Conservation (phyloP, 1,140 invertebrate species). For the Harlomillsia oculata region DNA sequence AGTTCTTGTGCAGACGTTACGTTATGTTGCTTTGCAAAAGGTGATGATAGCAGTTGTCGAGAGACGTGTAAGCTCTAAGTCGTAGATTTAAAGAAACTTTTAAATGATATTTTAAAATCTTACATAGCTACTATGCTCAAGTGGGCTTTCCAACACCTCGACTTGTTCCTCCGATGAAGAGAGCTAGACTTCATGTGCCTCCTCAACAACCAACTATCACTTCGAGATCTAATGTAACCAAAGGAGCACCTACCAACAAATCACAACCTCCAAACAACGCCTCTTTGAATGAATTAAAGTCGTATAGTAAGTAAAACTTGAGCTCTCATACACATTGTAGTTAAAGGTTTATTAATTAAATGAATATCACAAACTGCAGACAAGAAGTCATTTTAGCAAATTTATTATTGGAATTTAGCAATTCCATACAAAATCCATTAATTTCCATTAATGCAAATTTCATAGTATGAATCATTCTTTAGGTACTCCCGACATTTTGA, state of each 20-base stretch:
- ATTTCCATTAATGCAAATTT: neutral
- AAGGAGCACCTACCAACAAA: slow-evolving; percentile 41
- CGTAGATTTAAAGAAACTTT: slow-evolving; percentile 1
- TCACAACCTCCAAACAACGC: slow-evolving; percentile 40
- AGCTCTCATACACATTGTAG: neutral
- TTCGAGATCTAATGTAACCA: slow-evolving; percentile 29
- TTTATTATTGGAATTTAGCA: too few species aligned
- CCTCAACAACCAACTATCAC: slow-evolving; percentile 6
- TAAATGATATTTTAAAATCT: slow-evolving; percentile 27
- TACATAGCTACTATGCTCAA: slow-evolving; percentile 51
- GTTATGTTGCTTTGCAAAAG: slow-evolving; percentile 2
- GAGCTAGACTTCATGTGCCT: slow-evolving; percentile 52
- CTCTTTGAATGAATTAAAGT: slow-evolving; percentile 48
- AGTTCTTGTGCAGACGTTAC: neutral
- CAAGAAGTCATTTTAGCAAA: too few species aligned
- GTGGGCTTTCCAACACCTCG: slow-evolving; percentile 46
- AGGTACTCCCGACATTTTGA: slow-evolving; percentile 77
- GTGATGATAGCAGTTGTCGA: slow-evolving; percentile 2
- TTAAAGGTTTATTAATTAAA: too few species aligned
- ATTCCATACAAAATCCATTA: too few species aligned
- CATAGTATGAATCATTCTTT: slow-evolving; percentile 1
- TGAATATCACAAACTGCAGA: too few species aligned
- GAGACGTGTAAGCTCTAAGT: neutral
- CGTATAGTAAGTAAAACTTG: slow-evolving; percentile 51
- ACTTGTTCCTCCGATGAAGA: slow-evolving; percentile 49